Base-by-base conservation (phyloP, 1,140 invertebrate genomes). In the Zaprionus africanus region DNA sequence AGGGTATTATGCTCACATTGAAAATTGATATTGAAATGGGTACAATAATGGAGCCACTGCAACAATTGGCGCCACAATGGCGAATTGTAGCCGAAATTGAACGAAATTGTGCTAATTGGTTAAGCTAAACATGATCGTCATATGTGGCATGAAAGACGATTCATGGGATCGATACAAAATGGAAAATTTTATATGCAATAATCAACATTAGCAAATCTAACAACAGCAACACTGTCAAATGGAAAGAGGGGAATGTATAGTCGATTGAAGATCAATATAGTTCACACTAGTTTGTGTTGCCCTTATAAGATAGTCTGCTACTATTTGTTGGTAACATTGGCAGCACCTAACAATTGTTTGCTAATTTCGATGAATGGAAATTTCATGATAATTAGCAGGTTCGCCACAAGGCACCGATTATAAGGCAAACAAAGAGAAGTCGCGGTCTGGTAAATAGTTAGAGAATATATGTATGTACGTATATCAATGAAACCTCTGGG, bases 121-220 rank as follows among this genome's bases (percentile, higher is more conserved):
- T 76, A 76, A 17, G 67, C 67, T 72, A 78, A 84, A 59, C 36
- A 46, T 56, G 78, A 88, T 72, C 63, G 56, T 76, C 79, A 79
- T 62, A 70, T 24, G 63, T 53, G 53, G 49, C 54, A 69, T 64
- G 76, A 51, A 83, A 67, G 60, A 34, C 58, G 49, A 57, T 67
- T 54, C 49, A 58, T 58, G 54, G 41, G 57, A 60, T 68, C 59
- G 67, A 74, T 63, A 78, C 69, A 86, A 88, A 78, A 87, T 87
- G 84, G 84, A 88, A 87, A 87, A 88, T 87, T 87, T 88, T 74
- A 79, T 82, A 78, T 69, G 70, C 79, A 81, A 59, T 65, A 79
- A 78, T 84, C 68, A 72, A 62, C 41, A 68, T 64, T 56, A 78
- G 51, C 77, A 86, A 82, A 76, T 56, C 66, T 49, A 34, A 76